phyloP scores from a whole-genome alignment of 2,797 vertebrate genomes.

The Urosaurus nigricauda region DNA sequence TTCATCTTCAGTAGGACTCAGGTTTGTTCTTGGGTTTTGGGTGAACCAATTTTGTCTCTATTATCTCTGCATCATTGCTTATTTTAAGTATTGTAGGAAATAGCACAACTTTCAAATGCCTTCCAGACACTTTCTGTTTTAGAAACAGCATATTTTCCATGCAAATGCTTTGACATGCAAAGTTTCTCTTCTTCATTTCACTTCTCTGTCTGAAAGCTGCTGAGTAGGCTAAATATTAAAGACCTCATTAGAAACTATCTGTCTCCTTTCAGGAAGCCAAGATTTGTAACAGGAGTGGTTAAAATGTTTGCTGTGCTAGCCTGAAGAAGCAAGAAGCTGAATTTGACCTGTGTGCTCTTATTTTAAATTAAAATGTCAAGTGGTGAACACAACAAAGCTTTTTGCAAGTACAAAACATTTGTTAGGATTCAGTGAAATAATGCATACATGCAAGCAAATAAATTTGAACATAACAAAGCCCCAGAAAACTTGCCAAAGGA shows the following conservation, averaged over 20 bases:
- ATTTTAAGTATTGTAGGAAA: conserved; percentile 39
- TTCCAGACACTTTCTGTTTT: neutral
- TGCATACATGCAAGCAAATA: neutral
- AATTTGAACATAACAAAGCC: neutral
- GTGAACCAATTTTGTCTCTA: conserved; percentile 28
- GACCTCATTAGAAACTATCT: conserved; percentile 27
- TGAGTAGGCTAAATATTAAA: conserved; percentile 11
- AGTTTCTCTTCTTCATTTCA: conserved; percentile 15
- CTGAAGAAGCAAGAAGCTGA: neutral
- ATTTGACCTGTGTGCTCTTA: neutral
- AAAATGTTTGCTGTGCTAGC: neutral
- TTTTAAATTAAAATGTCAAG: conserved; percentile 6
- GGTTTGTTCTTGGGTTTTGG: conserved; percentile 13
- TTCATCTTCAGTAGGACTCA: neutral
- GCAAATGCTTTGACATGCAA: conserved; percentile 5
- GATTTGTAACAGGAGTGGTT: conserved; percentile 27
- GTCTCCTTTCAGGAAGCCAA: conserved; percentile 32
- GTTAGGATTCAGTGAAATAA: neutral
- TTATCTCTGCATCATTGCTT: conserved; percentile 14
- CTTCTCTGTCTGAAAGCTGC: neutral
- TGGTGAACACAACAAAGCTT: fast-evolving
- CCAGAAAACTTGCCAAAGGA: neutral
- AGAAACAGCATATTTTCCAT: neutral
- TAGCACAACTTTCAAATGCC: conserved; percentile 32
- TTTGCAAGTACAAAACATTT: neutral